Conservation (phyloP, 2,113 vertebrate species). For the Odontesthes bonariensis region DNA sequence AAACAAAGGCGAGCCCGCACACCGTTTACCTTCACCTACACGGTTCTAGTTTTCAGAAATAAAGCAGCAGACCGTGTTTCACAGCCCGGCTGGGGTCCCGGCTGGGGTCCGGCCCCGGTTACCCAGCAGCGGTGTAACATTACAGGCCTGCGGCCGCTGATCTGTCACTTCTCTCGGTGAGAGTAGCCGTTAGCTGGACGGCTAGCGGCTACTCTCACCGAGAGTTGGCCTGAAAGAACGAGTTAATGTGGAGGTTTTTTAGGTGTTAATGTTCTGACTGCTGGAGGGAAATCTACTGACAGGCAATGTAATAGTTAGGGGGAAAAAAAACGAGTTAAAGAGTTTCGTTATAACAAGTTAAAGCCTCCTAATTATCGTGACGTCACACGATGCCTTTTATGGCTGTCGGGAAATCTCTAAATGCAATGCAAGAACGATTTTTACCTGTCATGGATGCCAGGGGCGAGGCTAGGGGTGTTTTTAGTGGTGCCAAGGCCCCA, state of each 20-base stretch:
- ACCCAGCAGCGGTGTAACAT: not conserved
- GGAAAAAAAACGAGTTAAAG: slow-evolving; percentile 4
- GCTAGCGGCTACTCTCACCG: slow-evolving; percentile 58
- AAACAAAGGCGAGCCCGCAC: slow-evolving; percentile 52
- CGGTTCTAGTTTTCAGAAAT: not conserved
- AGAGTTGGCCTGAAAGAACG: not conserved
- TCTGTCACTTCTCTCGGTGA: slow-evolving; percentile 48
- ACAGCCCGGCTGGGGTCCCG: accelerated
- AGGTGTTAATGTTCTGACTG: not conserved
- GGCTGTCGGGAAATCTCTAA: slow-evolving; percentile 18
- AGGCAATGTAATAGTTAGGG: accelerated
- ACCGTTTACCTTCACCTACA: too few relatives aligned
- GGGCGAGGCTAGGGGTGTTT: too few relatives aligned
- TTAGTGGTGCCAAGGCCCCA: too few relatives aligned
- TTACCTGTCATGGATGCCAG: not conserved
- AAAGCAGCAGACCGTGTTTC: accelerated
- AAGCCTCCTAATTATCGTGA: slow-evolving; percentile 64
- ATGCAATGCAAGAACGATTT: not conserved
- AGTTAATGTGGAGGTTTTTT: not conserved
- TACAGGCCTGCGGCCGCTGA: slow-evolving; percentile 38
- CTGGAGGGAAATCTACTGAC: accelerated
- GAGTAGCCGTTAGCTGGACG: slow-evolving; percentile 44
- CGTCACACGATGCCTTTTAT: slow-evolving; percentile 57
- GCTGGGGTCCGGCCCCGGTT: accelerated
- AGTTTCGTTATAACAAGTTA: slow-evolving; percentile 58